Evolutionary conservation across 2,113 vertebrate species (phyloP), one percentile per base, ranked within the genome.

Genomic region (Gymnogyps californianus): DNA sequence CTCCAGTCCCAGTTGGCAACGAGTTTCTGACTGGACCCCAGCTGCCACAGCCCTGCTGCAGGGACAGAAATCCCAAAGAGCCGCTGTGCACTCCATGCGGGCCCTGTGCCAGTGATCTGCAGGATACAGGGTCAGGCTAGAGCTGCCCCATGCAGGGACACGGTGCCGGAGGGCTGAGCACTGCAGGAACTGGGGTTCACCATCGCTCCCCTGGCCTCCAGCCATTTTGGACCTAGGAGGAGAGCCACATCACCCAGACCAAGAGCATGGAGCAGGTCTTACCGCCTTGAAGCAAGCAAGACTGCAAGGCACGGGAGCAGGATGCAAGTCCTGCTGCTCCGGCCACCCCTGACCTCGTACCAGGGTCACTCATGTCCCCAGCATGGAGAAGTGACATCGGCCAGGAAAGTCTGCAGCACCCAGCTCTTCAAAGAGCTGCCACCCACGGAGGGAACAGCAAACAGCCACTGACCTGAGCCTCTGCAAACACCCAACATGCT

Each of bases 351-450:
- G 17, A 40, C 14, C 82, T 55, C 29, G 2, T 1, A 24, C 25
- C 49, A n/a, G 74, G 29, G 83, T 16, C 74, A 46, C 59, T 21
- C 54, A 4, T 0, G 0, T 76, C 62, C 16, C 20, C 2, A 1
- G 55, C 32, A 34, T 0, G 0, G 7, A 78, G 51, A 8, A 26
- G 18, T 36, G 87, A 96, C 89, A 83, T 65, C 54, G 83, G 49
- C 58, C 72, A 69, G 87, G 29, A 34, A 11, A 64, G 52, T 42
- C 77, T 28, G 61, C 74, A 75, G 85, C 16, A 1, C 82, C 46
- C 74, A 10, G 82, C 59, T 55, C 70, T n/a, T 12, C 65, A 1
- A 2, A 57, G 83, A 44, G 42, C 36, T 36, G 46, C 65, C 3
- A 4, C 57, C 36, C 2, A 1, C 1, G 0, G 3, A 8, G 49